Evolutionary conservation across 2,797 vertebrate genomes (phyloP), one percentile per base, ranked within the genome.

Genomic region (Premnoplex brunnescens): DNA sequence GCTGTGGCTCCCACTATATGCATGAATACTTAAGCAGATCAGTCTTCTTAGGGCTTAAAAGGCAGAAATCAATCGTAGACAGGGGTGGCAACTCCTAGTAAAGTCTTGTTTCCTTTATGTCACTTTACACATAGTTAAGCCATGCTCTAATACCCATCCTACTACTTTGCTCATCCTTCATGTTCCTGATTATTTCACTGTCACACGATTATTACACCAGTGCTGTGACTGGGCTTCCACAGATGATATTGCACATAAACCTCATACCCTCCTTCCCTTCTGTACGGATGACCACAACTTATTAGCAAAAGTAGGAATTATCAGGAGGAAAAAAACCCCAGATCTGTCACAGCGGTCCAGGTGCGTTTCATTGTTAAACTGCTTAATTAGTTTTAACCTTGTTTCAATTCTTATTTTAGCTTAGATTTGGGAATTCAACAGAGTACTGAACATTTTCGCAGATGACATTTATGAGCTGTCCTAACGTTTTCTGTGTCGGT

Each of bases 361-460:
- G 21, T 7, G 20, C 3, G 12, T 16, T 48, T 41, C 72, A 4
- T 4, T 21, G 30, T 7, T 41, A 30, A 73, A 27, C 49, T 18
- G 17, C 26, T 34, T 22, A 5, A 7, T 18, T 20, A 48, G 43
- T 12, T 30, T 32, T 22, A 69, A 32, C 43, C 26, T 15, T 8
- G 26, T 28, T 51, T 37, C 49, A 24, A 24, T 30, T 49, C 21
- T 36, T 36, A 3, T 9, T 58, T 67, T 9, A 28, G 41, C 27
- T 46, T 1, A 32, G 37, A 23, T 39, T 9, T 30, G 60, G 30
- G 55, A n/a, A 36, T 30, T 24, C 11, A 13, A 3, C 12, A 6
- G n/a, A 26, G 12, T 3, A 26, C 28, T 0, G 23, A 14, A 10
- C n/a, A 0, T 13, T n/a, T 27, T 1, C 12, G 52, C 48, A 10